These are phyloP conservation scores for Apaloderma vittatum DNA, from an alignment of 2,113 vertebrate genomes.

Conservation along the genomic window DNA sequence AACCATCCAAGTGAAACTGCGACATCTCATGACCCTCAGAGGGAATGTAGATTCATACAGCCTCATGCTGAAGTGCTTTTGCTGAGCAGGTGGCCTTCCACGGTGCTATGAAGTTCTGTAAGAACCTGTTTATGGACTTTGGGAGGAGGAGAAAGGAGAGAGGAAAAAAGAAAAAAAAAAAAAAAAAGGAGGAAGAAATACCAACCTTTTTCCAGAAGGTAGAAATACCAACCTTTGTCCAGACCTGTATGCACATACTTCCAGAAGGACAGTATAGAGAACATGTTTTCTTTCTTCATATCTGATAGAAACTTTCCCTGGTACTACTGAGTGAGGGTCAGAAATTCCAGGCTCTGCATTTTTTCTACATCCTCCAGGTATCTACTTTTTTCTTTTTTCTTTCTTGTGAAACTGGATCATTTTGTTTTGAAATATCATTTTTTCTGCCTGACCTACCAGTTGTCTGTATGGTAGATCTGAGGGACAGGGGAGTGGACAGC, in stretches of 20 bases:
- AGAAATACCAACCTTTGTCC: not conserved
- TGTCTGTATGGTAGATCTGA: not conserved
- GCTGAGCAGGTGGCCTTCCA: not conserved
- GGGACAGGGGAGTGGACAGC: not conserved
- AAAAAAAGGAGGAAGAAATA: no score
- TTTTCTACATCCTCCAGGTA: not conserved
- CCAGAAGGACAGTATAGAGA: not conserved
- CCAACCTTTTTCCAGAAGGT: no score
- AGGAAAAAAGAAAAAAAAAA: not conserved
- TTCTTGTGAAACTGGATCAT: not conserved
- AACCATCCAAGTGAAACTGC: not conserved
- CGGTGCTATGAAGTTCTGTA: not conserved
- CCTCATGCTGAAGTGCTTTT: not conserved
- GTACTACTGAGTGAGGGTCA: accelerated
- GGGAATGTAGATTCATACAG: not conserved
- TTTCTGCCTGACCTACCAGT: conserved; percentile 17
- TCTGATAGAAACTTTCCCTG: not conserved
- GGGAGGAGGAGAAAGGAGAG: no score
- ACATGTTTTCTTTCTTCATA: not conserved
- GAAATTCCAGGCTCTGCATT: not conserved
- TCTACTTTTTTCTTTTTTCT: not conserved
- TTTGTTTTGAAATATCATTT: not conserved
- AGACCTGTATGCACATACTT: not conserved
- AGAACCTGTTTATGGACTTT: not conserved
- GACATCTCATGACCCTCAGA: not conserved